These are phyloP conservation scores for Drosophila bocki DNA, from an alignment of 1,140 invertebrate genomes.

Conservation along the genomic window DNA sequence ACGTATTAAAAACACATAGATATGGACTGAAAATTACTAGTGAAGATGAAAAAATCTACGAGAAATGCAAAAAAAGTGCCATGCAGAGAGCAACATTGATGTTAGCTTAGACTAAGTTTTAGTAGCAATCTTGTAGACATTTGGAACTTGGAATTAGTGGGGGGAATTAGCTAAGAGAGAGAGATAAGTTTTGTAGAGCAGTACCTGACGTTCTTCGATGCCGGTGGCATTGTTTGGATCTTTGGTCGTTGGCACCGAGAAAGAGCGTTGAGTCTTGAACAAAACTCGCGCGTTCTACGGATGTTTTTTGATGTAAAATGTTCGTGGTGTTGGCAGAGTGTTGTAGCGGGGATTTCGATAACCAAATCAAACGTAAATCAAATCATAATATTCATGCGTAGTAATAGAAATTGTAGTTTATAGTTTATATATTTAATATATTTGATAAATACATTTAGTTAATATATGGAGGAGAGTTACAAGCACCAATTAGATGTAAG, in stretches of 20 bases:
- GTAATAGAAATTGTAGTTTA: constrained; percentile 44
- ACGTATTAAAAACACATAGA: constrained; percentile 33
- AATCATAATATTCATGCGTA: constrained; percentile 71
- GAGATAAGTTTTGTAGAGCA: constrained; percentile 55
- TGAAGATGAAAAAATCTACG: constrained; percentile 23
- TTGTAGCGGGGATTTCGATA: constrained; percentile 40
- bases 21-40: constrained; percentile 19
- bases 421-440: constrained; percentile 21
- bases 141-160: constrained; percentile 33
- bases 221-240: constrained; percentile 87
- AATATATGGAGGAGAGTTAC: constrained; percentile 65
- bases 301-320: constrained; percentile 29
- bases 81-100: constrained; percentile 51
- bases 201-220: constrained; percentile 86
- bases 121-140: constrained; percentile 38
- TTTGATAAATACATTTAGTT: constrained; percentile 28
- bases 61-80: constrained; percentile 23
- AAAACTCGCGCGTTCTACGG: constrained; percentile 89
- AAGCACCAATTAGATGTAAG: constrained; percentile 81
- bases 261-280: constrained; percentile 96
- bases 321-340: constrained; percentile 40
- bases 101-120: constrained; percentile 21
- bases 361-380: constrained; percentile 69
- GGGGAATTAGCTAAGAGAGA: constrained; percentile 46
- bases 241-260: constrained; percentile 94